A percentile compares a stretch with the other conserved stretches of the same genome.
Evolutionary conservation across 2,888 invertebrate species (phyloP).

Genomic region (Nephrotoma guestfalica): DNA sequence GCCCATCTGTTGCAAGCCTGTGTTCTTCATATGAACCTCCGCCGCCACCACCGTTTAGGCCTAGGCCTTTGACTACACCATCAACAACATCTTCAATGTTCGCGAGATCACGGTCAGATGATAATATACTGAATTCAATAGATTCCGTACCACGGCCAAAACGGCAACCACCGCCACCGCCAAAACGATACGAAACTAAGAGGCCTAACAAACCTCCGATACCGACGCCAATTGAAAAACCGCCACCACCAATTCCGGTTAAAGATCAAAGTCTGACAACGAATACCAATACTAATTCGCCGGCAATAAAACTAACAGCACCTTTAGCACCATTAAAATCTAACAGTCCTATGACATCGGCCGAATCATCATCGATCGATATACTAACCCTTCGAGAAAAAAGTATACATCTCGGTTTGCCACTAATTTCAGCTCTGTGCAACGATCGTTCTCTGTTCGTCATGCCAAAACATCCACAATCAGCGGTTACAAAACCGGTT

Average conservation of each 20-base stretch:
- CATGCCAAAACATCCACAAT: slow-evolving; percentile 48
- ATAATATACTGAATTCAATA: slow-evolving; percentile 60
- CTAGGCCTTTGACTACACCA: slow-evolving; percentile 33
- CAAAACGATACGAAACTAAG: slow-evolving; percentile 35
- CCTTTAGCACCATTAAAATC: slow-evolving; percentile 36
- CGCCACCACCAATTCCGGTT: slow-evolving; percentile 29
- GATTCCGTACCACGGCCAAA: slow-evolving; percentile 38
- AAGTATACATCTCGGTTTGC: slow-evolving; percentile 79
- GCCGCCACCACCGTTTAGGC: slow-evolving; percentile 44
- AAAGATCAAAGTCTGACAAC: slow-evolving; percentile 9
- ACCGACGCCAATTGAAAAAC: slow-evolving; percentile 34
- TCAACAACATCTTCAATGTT: slow-evolving; percentile 33
- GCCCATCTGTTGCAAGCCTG: slow-evolving; percentile 46
- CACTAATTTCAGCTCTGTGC: slow-evolving; percentile 83
- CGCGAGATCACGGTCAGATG: slow-evolving; percentile 61
- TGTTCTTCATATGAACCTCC: slow-evolving; percentile 51
- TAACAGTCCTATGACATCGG: slow-evolving; percentile 37
- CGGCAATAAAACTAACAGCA: slow-evolving; percentile 23
- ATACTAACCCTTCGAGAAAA: slow-evolving; percentile 75
- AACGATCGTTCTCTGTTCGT: slow-evolving; percentile 81
- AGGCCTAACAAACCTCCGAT: slow-evolving; percentile 33
- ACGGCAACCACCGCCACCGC: slow-evolving; percentile 41
- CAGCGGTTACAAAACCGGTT: background rate
- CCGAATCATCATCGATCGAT: slow-evolving; percentile 43
- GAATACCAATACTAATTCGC: background rate